A percentile compares a stretch with the other conserved stretches of the same genome.
These are phyloP conservation scores for Coecobrya sp. DNA, from an alignment of 2,888 invertebrate genomes.

Conservation along the genomic window DNA sequence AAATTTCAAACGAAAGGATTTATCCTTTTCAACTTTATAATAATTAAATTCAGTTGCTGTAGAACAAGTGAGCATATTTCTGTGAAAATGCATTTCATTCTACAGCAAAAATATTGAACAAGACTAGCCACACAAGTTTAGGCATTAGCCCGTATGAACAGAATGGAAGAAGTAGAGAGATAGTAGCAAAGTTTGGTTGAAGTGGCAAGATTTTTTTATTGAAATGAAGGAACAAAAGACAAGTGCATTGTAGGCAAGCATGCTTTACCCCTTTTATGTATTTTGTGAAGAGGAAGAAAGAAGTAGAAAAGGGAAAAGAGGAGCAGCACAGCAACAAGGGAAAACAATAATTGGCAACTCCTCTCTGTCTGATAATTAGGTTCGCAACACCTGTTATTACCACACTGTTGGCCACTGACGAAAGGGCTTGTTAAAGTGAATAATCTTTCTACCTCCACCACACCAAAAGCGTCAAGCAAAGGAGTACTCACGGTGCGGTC, in stretches of 20 bases:
- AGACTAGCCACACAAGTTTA: background rate
- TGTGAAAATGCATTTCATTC: background rate
- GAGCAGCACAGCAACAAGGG: constrained; percentile 54
- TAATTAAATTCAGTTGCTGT: constrained; percentile 21
- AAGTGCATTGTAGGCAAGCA: background rate
- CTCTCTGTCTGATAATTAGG: constrained; percentile 81
- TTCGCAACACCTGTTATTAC: constrained; percentile 82
- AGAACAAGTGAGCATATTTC: background rate
- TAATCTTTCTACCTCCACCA: constrained; percentile 76
- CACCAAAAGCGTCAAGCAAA: constrained; percentile 62
- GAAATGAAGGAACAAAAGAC: constrained; percentile 1
- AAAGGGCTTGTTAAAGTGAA: constrained; percentile 82
- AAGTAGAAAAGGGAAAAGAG: background rate
- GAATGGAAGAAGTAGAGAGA: too few species aligned
- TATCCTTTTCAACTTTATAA: constrained; percentile 1
- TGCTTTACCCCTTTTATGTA: constrained; percentile 26
- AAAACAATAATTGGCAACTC: constrained; percentile 81
- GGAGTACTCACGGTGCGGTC: constrained; percentile 18
- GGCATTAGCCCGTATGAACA: too few species aligned
- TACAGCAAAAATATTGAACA: background rate
- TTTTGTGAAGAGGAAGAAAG: constrained; percentile 37
- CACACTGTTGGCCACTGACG: constrained; percentile 79
- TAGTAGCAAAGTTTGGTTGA: background rate
- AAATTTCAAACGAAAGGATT: constrained; percentile 53
- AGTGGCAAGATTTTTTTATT: background rate